Conservation (phyloP, 2,797 vertebrate genomes). For the Anguilla pacifica region DNA sequence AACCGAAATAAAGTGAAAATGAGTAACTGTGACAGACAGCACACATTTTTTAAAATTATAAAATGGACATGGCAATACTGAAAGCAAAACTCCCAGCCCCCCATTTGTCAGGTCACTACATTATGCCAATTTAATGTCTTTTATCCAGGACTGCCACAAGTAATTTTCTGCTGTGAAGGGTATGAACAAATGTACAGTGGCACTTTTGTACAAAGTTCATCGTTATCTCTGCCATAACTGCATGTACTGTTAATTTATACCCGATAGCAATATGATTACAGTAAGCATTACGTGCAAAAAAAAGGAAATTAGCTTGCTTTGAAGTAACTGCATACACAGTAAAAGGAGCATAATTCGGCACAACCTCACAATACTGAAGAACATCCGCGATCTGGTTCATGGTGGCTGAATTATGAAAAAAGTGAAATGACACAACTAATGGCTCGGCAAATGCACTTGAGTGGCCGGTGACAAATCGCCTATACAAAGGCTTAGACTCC, state of each 20-base stretch:
- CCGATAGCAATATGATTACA: constrained; percentile 34
- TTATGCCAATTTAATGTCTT: constrained; percentile 54
- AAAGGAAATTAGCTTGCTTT: constrained; percentile 47
- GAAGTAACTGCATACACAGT: background rate
- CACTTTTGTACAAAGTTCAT: background rate
- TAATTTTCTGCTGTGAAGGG: background rate
- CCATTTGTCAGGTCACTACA: constrained; percentile 41
- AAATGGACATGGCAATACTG: constrained; percentile 59
- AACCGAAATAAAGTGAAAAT: constrained; percentile 58
- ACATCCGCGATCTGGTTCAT: background rate
- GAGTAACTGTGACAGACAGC: constrained; percentile 63
- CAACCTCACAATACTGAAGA: background rate
- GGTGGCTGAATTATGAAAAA: background rate
- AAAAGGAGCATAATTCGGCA: background rate
- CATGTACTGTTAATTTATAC: constrained; percentile 53
- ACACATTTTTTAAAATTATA: constrained; percentile 44
- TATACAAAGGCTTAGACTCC: background rate
- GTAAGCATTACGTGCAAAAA: constrained; percentile 43
- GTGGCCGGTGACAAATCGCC: background rate
- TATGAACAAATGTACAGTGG: constrained; percentile 10
- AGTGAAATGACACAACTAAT: background rate
- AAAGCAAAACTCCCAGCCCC: constrained; percentile 51
- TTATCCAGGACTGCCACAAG: constrained; percentile 54
- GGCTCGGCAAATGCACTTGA: background rate
- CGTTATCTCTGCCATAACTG: constrained; percentile 43